Evolutionary conservation across 2,113 vertebrate genomes (phyloP).

Genomic region (Cyphomyrus plagiostoma): DNA sequence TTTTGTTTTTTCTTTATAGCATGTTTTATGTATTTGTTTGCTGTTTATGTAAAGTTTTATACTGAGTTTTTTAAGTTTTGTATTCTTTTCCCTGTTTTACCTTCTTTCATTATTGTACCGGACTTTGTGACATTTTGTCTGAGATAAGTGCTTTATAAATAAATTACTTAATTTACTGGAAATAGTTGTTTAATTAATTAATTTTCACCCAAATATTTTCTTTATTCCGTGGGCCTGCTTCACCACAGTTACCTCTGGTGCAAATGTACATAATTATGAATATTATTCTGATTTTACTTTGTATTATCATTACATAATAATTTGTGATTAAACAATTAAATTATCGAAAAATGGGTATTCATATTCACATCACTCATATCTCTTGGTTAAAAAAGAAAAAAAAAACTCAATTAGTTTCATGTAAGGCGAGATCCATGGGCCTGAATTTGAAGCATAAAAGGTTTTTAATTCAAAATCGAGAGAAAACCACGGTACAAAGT

Average conservation of each 20-base stretch:
- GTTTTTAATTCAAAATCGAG: neutral
- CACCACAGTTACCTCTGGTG: neutral
- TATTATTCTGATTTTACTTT: neutral
- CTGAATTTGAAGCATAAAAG: neutral
- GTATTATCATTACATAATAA: neutral
- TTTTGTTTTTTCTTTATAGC: too few species aligned
- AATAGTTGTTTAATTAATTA: neutral
- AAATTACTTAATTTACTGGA: neutral
- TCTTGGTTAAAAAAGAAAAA: neutral
- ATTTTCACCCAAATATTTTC: neutral
- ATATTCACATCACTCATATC: neutral
- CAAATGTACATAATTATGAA: neutral
- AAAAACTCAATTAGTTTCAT: constrained; percentile 6
- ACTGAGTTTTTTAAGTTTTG: too few species aligned
- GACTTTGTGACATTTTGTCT: too few species aligned
- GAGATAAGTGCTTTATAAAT: too few species aligned
- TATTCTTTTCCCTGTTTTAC: too few species aligned
- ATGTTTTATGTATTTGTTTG: too few species aligned
- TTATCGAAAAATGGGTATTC: neutral
- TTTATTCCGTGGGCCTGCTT: neutral
- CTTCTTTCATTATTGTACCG: too few species aligned
- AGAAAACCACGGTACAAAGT: neutral
- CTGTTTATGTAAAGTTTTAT: too few species aligned
- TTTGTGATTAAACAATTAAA: neutral
- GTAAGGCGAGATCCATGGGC: neutral